Evolutionary conservation across 2,113 vertebrate genomes (phyloP), one percentile per base, ranked within the genome.

Genomic region (Leucopsar rothschildi): DNA sequence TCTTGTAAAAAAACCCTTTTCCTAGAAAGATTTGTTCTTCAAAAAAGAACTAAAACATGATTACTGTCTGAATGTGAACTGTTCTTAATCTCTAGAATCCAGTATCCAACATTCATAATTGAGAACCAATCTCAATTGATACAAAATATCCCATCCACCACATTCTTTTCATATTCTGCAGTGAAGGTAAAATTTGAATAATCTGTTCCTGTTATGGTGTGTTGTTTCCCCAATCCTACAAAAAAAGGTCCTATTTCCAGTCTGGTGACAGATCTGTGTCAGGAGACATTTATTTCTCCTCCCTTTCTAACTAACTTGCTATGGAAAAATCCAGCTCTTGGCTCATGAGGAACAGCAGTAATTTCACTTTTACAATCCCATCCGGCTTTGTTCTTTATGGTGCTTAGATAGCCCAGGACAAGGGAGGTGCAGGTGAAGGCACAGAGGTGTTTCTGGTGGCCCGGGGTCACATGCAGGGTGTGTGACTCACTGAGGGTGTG

Each of bases 401-500:
- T 15, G 78, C 52, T 79, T 76, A 65, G 76, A 35, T 7, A 60
- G 23, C 71, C 65, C 66, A 3, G 85, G 69, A 1, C 6, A n/a
- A 50, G 70, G 39, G 47, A 39, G 33, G 83, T 7, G 44, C 68
- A 16, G 50, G 53, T 5, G 13, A 40, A 80, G 61, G 66, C 37
- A 9, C 33, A 15, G 2, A 8, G n/a, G 2, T 39, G 19, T 15
- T 40, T 47, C 15, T 31, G 29, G 60, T 60, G 85, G 8, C 55
- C 78, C 15, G 5, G 8, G 52, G 72, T 2, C 21, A 25, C 84
- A 5, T 10, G 56, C 83, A 75, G 24, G 12, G 47, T 18, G 23
- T 59, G 28, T 31, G 55, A 98, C 98, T 99, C 96, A 99, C 99
- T 60, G 98, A 98, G 95, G 98, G 97, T 25, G 98, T 98, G 95